phyloP scores from a whole-genome alignment of 2,113 vertebrate genomes.

The Pampusana beccarii region DNA sequence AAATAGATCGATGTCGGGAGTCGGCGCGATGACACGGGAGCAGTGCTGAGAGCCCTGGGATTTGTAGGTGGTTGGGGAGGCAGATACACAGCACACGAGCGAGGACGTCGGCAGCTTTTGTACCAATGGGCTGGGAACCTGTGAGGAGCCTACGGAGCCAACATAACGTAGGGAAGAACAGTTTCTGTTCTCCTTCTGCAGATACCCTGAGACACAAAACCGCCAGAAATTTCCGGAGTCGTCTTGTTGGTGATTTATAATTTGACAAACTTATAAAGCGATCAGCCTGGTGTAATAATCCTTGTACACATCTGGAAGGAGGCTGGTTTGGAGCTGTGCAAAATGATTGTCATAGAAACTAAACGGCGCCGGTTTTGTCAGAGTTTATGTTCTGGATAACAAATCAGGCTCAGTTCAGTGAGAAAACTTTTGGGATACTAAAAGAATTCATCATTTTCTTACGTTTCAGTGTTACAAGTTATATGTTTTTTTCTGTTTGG shows the following conservation, averaged over 20 bases:
- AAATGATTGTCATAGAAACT: neutral
- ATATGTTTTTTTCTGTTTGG: neutral
- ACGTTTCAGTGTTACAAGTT: neutral
- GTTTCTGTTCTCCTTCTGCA: neutral
- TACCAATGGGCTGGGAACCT: neutral
- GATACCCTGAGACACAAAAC: neutral
- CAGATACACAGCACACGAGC: neutral
- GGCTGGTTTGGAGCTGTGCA: neutral
- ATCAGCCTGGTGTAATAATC: neutral
- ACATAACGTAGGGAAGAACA: fast-evolving
- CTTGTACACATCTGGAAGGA: neutral
- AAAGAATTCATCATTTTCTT: neutral
- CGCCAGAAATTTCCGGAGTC: neutral
- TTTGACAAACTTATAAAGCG: neutral
- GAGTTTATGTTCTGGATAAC: neutral
- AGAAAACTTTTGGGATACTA: neutral
- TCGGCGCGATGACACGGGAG: neutral
- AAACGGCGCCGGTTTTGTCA: fast-evolving
- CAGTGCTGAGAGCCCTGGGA: neutral
- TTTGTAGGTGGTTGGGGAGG: neutral
- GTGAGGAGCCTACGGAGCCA: fast-evolving
- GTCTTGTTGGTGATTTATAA: neutral
- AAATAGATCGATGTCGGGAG: neutral
- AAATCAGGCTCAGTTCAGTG: neutral
- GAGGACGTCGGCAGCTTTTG: neutral